Base-by-base conservation (phyloP, 2,113 vertebrate species). In the Fulmarus glacialis region DNA sequence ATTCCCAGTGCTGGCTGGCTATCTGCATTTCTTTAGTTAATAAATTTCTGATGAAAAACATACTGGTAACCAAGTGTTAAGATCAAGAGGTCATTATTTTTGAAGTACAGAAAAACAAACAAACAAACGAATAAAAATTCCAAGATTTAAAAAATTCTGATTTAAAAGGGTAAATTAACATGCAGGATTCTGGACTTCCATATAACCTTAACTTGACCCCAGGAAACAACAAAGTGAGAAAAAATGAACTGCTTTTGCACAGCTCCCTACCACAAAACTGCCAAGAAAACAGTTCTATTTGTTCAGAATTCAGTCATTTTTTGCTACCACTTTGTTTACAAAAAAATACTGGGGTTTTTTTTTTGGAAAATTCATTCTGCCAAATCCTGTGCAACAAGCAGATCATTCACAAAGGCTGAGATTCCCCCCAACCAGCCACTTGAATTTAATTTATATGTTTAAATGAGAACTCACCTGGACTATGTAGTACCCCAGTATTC, bases 401-500 rank as follows among this genome's bases (percentile, higher is more conserved):
- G 23, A 34, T 30, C n/a, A 34, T 66, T 77, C 30, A n/a, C 48
- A 59, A 74, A 43, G 66, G 11, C 43, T 52, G 9, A 63, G 38
- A 11, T 27, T 47, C 8, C 48, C 11, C 22, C 52, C 67, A 64
- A 15, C 3, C 42, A 80, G 30, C 10, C 34, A 17, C 53, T 64
- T 55, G 48, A 77, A n/a, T 68, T 48, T 73, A 36, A 60, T 53
- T 26, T 50, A 0, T 10, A 7, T 14, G 8, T n/a, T 83, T 74
- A 32, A 81, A 15, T 30, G 42, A 89, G 62, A 32, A 43, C 27
- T 70, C 45, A 43, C 29, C 27, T 13, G 16, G 5, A 19, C 11
- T 6, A 7, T 5, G 19, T 11, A 5, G 24, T n/a, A 19, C 63
- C 24, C 16, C 15, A 3, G 24, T 2, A 2, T 18, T 42, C 68